A percentile compares a stretch with the other conserved stretches of the same genome.
Evolutionary conservation across 2,888 invertebrate genomes (phyloP).

Genomic region (Drosophila neotestacea): DNA sequence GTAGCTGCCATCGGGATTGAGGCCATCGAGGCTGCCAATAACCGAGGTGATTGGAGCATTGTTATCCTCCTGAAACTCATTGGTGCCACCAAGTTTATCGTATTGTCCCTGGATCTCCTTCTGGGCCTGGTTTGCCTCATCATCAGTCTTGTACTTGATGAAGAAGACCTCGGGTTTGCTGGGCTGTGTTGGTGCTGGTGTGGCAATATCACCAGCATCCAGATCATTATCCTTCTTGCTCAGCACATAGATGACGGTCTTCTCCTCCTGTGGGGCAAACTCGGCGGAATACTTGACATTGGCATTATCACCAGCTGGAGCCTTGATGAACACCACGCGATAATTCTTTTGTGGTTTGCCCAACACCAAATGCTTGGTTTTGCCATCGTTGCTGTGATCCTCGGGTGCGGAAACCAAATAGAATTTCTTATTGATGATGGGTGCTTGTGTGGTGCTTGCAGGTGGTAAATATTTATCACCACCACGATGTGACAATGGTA

Average conservation of each 20-base stretch:
- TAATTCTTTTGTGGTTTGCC: constrained; percentile 84
- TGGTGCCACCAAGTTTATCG: constrained; percentile 82
- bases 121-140: constrained; percentile 84
- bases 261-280: constrained; percentile 84
- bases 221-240: constrained; percentile 83
- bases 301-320: constrained; percentile 76
- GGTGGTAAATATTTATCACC: constrained; percentile 82
- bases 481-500: constrained; percentile 56
- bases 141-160: constrained; percentile 85
- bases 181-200: constrained; percentile 83
- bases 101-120: constrained; percentile 84
- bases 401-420: constrained; percentile 84
- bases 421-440: constrained; percentile 84
- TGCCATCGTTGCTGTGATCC: constrained; percentile 76
- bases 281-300: constrained; percentile 83
- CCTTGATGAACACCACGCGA: constrained; percentile 85
- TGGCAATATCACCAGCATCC: constrained; percentile 81
- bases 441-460: constrained; percentile 71
- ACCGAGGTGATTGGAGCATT: constrained; percentile 81
- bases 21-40: constrained; percentile 80
- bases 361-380: constrained; percentile 82
- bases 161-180: constrained; percentile 85
- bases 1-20: constrained; percentile 82
- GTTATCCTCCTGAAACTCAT: constrained; percentile 79
- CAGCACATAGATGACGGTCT: constrained; percentile 85